Base-by-base conservation (phyloP, 1,140 invertebrate species). In the Anoplolepis gracilipes region DNA sequence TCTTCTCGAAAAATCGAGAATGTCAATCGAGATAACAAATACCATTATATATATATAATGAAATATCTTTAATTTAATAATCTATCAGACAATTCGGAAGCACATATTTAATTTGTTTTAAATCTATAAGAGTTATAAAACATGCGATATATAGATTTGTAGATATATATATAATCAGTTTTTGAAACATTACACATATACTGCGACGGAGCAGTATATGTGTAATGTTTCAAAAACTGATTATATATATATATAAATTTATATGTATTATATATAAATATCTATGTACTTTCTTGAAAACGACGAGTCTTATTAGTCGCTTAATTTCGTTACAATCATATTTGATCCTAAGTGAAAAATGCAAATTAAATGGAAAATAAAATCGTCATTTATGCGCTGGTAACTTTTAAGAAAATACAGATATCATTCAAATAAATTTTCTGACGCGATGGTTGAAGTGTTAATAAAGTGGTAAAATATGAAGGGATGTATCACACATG, bases 381-480 rank as follows among this genome's bases (percentile, higher is more conserved):
- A 42, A 19, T 77, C 11, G 19, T 22, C 25, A 22, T 62, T 10
- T 6, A 36, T n/a, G 13, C 25, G 11, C 19, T 53, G 49, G 25
- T 25, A 30, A 7, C 2, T 16, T 10, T 46, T 22, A 22, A 36
- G n/a, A 3, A 67, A 36, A 16, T 36, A 42, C 13, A 36, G n/a
- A 39, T 19, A 39, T 22, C 16, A 36, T 28, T 28, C 61, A 0
- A 22, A n/a, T 49, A 13, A 30, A 25, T 19, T n/a, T 16, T 76
- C 61, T 33, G 61, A 39, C 13, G 39, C 42, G 42, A 42, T 3
- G 33, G 30, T 8, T n/a, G 36, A 53, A 36, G 61, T 53, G 76
- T 87, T 88, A 85, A 88, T 88, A 88, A 88, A 85, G 49, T 61
- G 61, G 10, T 79, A 69, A 62, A 85, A 33, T 82, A 46, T 84